A percentile compares a stretch with the other conserved stretches of the same genome.
These are phyloP conservation scores for Phacellophora camtschatica DNA, from an alignment of 30 jellyfish, hydroid and myxozoan species.

Conservation along the genomic window DNA sequence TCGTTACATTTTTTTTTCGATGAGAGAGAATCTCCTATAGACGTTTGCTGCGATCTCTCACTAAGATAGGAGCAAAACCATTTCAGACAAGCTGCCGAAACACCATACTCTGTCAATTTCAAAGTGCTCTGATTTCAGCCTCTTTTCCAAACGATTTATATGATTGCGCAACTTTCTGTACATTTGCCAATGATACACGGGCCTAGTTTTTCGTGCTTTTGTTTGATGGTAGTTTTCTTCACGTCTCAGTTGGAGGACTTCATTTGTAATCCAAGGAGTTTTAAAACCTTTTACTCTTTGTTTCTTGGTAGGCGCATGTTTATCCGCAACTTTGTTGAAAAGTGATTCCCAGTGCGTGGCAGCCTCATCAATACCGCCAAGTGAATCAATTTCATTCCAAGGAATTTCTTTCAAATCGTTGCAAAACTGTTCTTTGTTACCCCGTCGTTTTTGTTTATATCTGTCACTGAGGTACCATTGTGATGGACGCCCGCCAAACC, in stretches of 20 bases:
- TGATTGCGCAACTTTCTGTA: conserved; percentile 70
- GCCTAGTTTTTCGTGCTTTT: conserved; percentile 65
- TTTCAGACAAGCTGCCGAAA: conserved; percentile 53
- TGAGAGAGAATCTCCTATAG: conserved; percentile 63
- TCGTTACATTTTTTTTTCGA: conserved; percentile 57
- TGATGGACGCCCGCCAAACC: too few species aligned
- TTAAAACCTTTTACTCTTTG: conserved; percentile 63
- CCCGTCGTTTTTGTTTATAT: too few species aligned
- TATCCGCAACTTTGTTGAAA: conserved; percentile 74
- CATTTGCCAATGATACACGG: conserved; percentile 76
- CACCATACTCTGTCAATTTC: conserved; percentile 60
- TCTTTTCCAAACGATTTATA: not conserved
- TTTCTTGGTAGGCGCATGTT: conserved; percentile 70
- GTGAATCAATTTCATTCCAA: conserved; percentile 56
- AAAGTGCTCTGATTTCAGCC: not conserved
- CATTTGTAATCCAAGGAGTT: conserved; percentile 69
- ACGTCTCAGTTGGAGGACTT: conserved; percentile 76
- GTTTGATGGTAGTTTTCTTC: conserved; percentile 75
- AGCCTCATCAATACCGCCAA: conserved; percentile 71
- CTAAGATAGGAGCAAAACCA: conserved; percentile 73
- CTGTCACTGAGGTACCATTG: too few species aligned
- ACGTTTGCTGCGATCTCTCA: conserved; percentile 73
- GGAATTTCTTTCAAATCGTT: conserved; percentile 67
- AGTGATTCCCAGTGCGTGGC: conserved; percentile 71
- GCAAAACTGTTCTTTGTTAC: too few species aligned